Conservation (phyloP, 2,113 vertebrate species). For the Strix aluco region DNA sequence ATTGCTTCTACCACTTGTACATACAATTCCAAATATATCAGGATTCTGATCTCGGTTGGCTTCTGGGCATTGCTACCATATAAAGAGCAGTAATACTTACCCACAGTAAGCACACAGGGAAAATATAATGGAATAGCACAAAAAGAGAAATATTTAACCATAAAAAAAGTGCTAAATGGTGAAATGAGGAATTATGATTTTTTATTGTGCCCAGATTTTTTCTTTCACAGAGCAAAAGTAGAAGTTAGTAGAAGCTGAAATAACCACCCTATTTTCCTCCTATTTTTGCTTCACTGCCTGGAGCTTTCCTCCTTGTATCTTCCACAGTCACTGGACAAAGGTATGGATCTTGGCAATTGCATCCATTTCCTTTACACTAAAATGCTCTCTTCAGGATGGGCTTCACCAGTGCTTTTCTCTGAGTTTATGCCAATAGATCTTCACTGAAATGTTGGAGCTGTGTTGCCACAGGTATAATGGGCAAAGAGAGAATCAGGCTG, state of each 20-base stretch:
- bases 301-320: not conserved
- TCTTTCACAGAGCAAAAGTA: not conserved
- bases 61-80: not conserved
- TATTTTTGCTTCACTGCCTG: not conserved
- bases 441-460: not conserved
- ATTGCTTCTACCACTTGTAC: not conserved
- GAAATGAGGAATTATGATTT: not conserved
- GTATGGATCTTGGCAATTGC: rapidly evolving
- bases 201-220: not conserved
- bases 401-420: not conserved
- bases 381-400: not conserved
- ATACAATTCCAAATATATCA: not conserved
- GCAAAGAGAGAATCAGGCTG: not conserved
- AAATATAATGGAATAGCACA: not conserved
- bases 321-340: not conserved
- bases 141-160: not conserved
- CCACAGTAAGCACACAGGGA: not conserved
- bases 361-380: not conserved
- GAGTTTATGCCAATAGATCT: not conserved
- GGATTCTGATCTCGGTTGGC: not conserved
- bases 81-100: not conserved
- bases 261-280: not conserved
- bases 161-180: not conserved
- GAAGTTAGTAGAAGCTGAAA: not conserved
- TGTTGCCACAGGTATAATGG: not conserved